Percentiles rank a stretch among this genome's conserved stretches.
Evolutionary conservation across 2,797 vertebrate genomes (phyloP).

Genomic region (Periparus ater): DNA sequence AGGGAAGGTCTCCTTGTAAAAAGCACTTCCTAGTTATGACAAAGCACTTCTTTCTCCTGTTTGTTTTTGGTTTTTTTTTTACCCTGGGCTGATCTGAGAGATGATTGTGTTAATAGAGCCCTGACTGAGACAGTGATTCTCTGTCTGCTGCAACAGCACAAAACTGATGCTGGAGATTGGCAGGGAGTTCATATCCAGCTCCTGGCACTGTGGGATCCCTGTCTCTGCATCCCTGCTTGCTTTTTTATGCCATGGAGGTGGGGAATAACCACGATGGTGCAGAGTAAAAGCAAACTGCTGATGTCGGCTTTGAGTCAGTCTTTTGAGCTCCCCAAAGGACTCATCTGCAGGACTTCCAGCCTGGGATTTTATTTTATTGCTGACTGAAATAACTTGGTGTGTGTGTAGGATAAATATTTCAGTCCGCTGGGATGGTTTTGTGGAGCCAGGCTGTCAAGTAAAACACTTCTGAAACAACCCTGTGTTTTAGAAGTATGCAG

Average conservation of each 20-base stretch:
- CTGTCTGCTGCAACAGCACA: not conserved
- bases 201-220: not conserved
- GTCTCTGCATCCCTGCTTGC: not conserved
- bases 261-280: not conserved
- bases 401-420: not conserved
- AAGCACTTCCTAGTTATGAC: not conserved
- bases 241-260: not conserved
- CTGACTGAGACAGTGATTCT: not conserved
- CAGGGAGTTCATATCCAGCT: not conserved
- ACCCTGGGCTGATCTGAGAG: not conserved
- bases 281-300: not conserved
- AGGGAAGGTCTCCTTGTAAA: not conserved
- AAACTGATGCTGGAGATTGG: not conserved
- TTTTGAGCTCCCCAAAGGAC: not conserved
- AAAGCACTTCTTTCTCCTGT: conserved; percentile 20
- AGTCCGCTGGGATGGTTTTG: not conserved
- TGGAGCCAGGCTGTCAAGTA: not conserved
- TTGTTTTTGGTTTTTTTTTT: not conserved
- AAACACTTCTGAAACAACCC: not conserved
- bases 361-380: not conserved
- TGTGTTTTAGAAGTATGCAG: not conserved
- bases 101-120: not conserved
- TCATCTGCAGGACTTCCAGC: not conserved
- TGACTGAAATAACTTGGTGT: not conserved
- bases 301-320: not conserved